Base-by-base conservation (phyloP, 2,888 invertebrate species). In the Lamellibrachia satsuma region DNA sequence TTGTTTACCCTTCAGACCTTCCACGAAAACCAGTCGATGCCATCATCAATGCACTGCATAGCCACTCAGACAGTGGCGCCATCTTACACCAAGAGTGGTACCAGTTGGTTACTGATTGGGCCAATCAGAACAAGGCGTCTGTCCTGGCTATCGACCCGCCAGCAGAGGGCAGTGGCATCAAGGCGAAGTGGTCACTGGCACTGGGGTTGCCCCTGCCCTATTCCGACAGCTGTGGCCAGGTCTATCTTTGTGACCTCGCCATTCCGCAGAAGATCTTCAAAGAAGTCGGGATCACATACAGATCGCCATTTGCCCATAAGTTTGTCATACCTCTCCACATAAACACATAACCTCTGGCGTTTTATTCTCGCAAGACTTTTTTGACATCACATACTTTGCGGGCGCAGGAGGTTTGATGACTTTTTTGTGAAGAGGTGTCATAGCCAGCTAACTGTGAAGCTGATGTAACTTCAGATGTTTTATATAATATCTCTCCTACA, bases 221-320 rank as follows among this genome's bases (percentile, higher is more conserved):
- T 96, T 97, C 97, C 95, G 97, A 97, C 93, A 27, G 75, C 75
- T 92, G 92, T n/a, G 98, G 98, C 92, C 95, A 95, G 93, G 97
- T 98, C 95, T 98, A 98, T 97, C 97, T 98, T 94, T 98, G 98
- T 96, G 98, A 98, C 97, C 97, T 98, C 95, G 98, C 98, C 94
- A 97, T 98, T 95, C 98, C 99, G 55, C 97, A 97, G 94, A 97
- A 97, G 96, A 97, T 98, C 95, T 98, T 98, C 97, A 97, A 97
- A 92, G 98, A 98, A 95, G 97, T 98, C 94, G 98, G 98, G 93
- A 98, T 98, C 94, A 97, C 97, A 94, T 99, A 98, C 97, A 97
- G 97, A 95, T 98, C 98, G 94, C 98, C 98, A 8, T 99, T 98
- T 95, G 98, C 98, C 92, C 97, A 98, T 93, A 98, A 98, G 97